Percentiles rank a stretch among this genome's conserved stretches.
These are phyloP conservation scores for Unio delphinus DNA, from an alignment of 2,888 invertebrate species.

Conservation along the genomic window DNA sequence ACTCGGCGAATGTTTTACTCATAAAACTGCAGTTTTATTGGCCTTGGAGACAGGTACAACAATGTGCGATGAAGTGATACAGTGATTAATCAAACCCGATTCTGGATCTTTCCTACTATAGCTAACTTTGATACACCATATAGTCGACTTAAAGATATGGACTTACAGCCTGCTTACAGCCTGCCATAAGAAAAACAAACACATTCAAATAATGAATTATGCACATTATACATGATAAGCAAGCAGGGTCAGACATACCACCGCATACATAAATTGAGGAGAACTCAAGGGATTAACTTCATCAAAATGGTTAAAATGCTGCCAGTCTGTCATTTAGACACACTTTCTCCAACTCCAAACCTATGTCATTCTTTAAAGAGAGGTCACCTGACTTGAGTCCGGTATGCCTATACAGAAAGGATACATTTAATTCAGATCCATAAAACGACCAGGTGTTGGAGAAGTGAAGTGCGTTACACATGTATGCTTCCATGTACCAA, in stretches of 20 bases:
- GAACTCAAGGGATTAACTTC: not conserved
- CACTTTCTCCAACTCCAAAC: not conserved
- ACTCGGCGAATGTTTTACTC: too few relatives aligned
- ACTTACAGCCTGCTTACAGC: conserved; percentile 9
- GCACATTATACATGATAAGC: not conserved
- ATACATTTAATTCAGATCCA: not conserved
- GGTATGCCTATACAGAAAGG: not conserved
- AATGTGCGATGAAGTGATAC: not conserved
- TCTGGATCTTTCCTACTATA: conserved; percentile 11
- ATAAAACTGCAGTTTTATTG: too few relatives aligned
- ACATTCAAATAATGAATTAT: not conserved
- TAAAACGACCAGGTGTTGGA: conserved; percentile 3
- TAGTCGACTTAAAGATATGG: conserved; percentile 11
- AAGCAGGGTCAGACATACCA: not conserved
- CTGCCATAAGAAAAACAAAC: conserved; percentile 9
- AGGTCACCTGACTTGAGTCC: conserved; percentile 3
- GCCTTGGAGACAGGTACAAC: too few relatives aligned
- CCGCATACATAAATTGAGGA: conserved; percentile 13
- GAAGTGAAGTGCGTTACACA: conserved; percentile 1
- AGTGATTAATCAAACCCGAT: conserved; percentile 7
- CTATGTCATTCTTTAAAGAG: not conserved
- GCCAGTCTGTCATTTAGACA: conserved; percentile 3
- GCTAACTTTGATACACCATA: conserved; percentile 9
- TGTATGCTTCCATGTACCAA: conserved; percentile 5
- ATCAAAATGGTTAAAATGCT: not conserved